phyloP scores from a whole-genome alignment of 2,888 invertebrate species.

The Xylota sylvarum region DNA sequence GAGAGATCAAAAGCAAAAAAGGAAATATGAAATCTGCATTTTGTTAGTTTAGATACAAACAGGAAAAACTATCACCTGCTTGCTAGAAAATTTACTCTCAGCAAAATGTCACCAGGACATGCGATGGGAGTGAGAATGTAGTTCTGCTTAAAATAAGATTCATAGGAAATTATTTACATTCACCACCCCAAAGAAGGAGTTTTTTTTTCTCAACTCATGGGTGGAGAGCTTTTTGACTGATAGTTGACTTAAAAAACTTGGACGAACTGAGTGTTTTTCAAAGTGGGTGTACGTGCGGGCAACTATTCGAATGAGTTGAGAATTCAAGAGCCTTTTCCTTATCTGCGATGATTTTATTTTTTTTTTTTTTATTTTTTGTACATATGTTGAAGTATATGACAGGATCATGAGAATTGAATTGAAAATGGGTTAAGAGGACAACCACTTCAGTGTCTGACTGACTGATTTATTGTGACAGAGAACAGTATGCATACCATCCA shows the following conservation, averaged over 20 bases:
- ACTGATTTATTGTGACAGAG: not conserved
- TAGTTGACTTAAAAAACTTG: not conserved
- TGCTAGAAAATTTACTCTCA: not conserved
- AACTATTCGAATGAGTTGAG: not conserved
- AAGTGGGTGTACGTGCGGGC: not conserved
- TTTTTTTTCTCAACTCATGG: not conserved
- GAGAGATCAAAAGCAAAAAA: conserved; percentile 22
- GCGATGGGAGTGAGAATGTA: not conserved
- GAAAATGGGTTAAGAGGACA: not conserved
- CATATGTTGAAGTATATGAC: not conserved
- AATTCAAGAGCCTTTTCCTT: not conserved
- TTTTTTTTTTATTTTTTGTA: too few relatives aligned
- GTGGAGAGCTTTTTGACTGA: not conserved
- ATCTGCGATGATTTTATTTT: not conserved
- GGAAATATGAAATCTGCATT: conserved; percentile 18
- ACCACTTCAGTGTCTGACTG: not conserved
- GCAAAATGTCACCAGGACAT: conserved; percentile 21
- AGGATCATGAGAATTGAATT: not conserved
- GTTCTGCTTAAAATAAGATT: not conserved
- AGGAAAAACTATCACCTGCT: conserved; percentile 38
- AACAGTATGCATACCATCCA: too few relatives aligned
- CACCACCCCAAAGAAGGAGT: not conserved
- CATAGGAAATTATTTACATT: conserved; percentile 4
- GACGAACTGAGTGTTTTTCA: not conserved
- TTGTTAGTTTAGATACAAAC: conserved; percentile 25